Conservation (phyloP, 2,888 invertebrate species). For the Ornithoptera priamus region DNA sequence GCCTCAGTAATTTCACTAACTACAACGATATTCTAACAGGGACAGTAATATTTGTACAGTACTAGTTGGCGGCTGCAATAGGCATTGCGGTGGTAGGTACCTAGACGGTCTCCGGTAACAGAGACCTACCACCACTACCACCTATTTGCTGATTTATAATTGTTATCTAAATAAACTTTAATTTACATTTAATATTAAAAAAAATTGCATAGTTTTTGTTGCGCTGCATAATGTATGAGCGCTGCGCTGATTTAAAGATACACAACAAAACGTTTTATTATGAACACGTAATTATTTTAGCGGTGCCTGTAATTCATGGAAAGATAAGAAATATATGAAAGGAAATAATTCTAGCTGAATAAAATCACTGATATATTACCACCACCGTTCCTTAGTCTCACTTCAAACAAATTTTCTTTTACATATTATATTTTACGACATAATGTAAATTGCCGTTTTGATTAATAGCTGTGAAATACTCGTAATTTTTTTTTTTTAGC, state of each 20-base stretch:
- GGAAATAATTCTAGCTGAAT: background rate
- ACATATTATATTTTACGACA: background rate
- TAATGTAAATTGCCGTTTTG: slow-evolving; percentile 27
- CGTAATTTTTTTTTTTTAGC: slow-evolving; percentile 38
- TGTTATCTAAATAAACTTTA: background rate
- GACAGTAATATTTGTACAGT: too few species aligned
- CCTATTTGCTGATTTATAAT: too few species aligned
- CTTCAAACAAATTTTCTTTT: too few species aligned
- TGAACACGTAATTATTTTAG: slow-evolving; percentile 7
- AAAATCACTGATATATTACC: background rate
- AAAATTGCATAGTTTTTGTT: background rate
- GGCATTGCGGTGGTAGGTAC: too few species aligned
- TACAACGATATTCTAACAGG: too few species aligned
- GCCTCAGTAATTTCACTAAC: too few species aligned
- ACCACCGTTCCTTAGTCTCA: background rate
- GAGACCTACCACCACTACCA: too few species aligned
- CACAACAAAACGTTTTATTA: slow-evolving; percentile 8
- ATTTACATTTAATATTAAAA: background rate
- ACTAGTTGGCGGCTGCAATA: too few species aligned
- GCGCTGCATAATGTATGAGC: slow-evolving; percentile 1
- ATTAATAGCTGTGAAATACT: slow-evolving; percentile 37
- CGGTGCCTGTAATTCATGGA: background rate
- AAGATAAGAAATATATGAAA: slow-evolving; percentile 2
- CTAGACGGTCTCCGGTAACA: too few species aligned
- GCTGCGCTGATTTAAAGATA: background rate